Evolutionary conservation across 2,888 invertebrate species (phyloP), one percentile per base, ranked within the genome.

Genomic region (Mesoligia furuncula): DNA sequence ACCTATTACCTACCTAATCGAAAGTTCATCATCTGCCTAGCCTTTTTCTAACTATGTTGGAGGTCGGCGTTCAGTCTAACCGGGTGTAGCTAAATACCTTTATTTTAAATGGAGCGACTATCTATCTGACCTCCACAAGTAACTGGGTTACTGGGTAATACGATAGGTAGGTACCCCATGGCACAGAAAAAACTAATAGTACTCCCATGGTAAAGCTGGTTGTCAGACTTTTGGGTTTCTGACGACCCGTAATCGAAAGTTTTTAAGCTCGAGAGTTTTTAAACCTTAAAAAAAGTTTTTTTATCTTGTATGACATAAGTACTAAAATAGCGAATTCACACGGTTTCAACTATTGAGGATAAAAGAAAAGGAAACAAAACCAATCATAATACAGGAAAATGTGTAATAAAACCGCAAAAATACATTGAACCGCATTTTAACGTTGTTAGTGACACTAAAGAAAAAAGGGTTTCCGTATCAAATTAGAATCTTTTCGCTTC

Each of bases 321-420:
- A 48, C 20, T 48, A 6, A 42, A 45, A n/a, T 31, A 45, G 15
- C 2, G 2, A 7, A 80, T 65, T 57, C n/a, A 42, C 42, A 24
- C 8, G 27, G 17, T 42, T 15, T n/a, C 0, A 64, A 27, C 13
- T 2, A 24, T 39, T 74, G 36, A 80, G 45, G 36, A 80, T 17
- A 62, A 64, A 57, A 36, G 36, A n/a, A 36, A 65, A 15, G 13
- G 9, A 39, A 73, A 57, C 27, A 57, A 31, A 54, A 62, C 15
- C n/a, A 45, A 62, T 17, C 24, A 15, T 3, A 39, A 11, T 8
- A 76, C 64, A 59, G 66, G 62, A 64, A 82, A 77, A 68, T 31
- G 8, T 42, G 20, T 51, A 9, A 4, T 27, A 24, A n/a, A 54
- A 68, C 54, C n/a, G 36, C n/a, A 57, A 62, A 73, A 62, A 54